Base-by-base conservation (phyloP, 2,888 invertebrate species). In the Eupithecia insigniata region DNA sequence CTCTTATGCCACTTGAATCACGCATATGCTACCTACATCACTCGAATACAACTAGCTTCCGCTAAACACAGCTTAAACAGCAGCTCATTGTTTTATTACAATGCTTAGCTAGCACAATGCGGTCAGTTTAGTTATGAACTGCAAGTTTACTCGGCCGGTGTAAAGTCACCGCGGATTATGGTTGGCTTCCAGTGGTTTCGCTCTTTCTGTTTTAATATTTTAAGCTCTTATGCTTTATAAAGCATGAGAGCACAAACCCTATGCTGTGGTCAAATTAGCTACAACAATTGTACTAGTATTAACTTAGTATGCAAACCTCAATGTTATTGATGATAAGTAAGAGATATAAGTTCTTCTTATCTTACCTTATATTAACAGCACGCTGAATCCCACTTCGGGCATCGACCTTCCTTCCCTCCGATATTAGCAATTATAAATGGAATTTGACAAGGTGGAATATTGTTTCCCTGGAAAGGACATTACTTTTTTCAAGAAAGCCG, bases 1-100 rank as follows among this genome's bases (percentile, higher is more conserved):
- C n/a, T n/a, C 8, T 10, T 61, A 32, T 18, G 5, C 58, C 14
- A 16, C 60, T 60, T 18, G 18, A 16, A 60, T 30, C 30, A 60
- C 8, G 12, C 12, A 14, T 10, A 4, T 26, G 3, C 12, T 6
- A 28, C 28, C 28, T 18, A 18, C 10, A 18, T 60, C 18, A 60
- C 7, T 30, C 18, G 18, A 18, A 30, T 55, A 0, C 30, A 34
- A 67, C 70, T 67, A 30, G 36, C 58, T 12, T 43, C 6, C n/a
- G 28, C 60, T 73, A 61, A 73, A 73, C 60, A 30, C 70, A 60
- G 43, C 67, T 34, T n/a, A 10, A 34, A 73, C 73, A 43, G 22
- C 73, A 46, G 34, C 32, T 58, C 55, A 69, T 73, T 66, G 73
- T 70, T 73, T 68, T 68, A 73, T 70, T 68, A 60, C 66, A 51